Base-by-base conservation (phyloP, 1,140 invertebrate genomes). In the Plodia interpunctella region DNA sequence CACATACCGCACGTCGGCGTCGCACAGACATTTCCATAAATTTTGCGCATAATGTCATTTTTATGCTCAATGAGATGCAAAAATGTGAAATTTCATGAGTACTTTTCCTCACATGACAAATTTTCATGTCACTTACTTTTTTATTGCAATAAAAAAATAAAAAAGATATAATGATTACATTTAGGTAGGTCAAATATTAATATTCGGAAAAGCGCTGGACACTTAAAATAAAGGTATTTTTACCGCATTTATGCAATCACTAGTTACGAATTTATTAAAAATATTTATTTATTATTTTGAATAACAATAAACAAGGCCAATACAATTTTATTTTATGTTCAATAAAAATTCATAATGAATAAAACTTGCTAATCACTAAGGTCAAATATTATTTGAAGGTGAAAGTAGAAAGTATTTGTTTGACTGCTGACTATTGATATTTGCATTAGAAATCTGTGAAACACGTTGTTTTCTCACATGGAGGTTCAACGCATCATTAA, bases 361-460 rank as follows among this genome's bases (percentile, higher is more conserved):
- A 44, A 44, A 15, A 38, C 13, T 44, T 44, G n/a, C n/a, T 49
- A 57, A 57, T 54, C n/a, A 54, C 20, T 25, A 53, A 28, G 51
- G 20, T 21, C 10, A 53, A 53, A 28, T 53, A 21, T 13, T 25
- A 18, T 54, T 55, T 25, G 18, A 80, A 79, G 79, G 82, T 78
- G 59, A 79, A 72, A 63, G 64, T 83, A 80, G 82, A 83, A 81
- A 84, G 77, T 77, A 78, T 77, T 81, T 78, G 70, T 76, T 76
- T 70, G 59, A n/a, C n/a, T n/a, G n/a, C 55, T 65, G 70, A 3
- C 74, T 78, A 83, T 83, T 74, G 77, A 78, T 80, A 80, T 87
- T 83, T 80, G 71, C 76, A 87, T 84, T 78, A 80, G 80, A 87
- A 83, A 87, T 79, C 77, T 80, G 79, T 73, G 72, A 77, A 76